phyloP scores from a whole-genome alignment of 2,888 invertebrate species.

The Mycalesis mineus region DNA sequence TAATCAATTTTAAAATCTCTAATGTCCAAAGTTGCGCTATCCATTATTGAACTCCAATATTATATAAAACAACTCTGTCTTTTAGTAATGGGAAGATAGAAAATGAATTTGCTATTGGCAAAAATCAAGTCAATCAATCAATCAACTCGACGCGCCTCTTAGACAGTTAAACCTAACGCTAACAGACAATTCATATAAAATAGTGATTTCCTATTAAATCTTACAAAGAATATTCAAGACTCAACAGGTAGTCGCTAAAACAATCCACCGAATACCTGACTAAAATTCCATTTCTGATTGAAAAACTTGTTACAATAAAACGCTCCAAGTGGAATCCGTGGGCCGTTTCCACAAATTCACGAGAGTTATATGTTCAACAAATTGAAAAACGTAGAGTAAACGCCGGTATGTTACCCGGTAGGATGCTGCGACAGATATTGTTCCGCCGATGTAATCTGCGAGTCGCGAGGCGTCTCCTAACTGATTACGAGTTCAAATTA shows the following conservation, averaged over 20 bases:
- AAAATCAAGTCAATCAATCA: too few relatives aligned
- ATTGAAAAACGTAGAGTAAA: conserved; percentile 36
- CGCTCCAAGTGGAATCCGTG: conserved; percentile 22
- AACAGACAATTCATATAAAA: not conserved
- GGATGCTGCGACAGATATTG: conserved; percentile 57
- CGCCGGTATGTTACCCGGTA: conserved; percentile 36
- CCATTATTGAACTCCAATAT: too few relatives aligned
- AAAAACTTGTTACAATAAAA: conserved; percentile 32
- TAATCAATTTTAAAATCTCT: too few relatives aligned
- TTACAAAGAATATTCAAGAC: conserved; percentile 2
- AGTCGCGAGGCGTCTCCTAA: conserved; percentile 52
- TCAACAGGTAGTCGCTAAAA: conserved; percentile 19
- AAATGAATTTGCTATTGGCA: too few relatives aligned
- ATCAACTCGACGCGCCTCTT: too few relatives aligned
- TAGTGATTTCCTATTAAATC: not conserved
- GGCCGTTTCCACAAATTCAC: conserved; percentile 31
- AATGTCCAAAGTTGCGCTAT: too few relatives aligned
- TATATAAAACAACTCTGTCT: too few relatives aligned
- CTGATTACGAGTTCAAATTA: conserved; percentile 74
- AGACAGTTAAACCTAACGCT: too few relatives aligned
- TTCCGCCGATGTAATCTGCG: conserved; percentile 27
- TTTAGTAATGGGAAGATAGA: too few relatives aligned
- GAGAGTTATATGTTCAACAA: conserved; percentile 32
- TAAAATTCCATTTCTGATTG: conserved; percentile 28
- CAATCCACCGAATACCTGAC: conserved; percentile 16